Evolutionary conservation across 2,797 vertebrate genomes (phyloP).

Genomic region (Cirrhinus molitorella): DNA sequence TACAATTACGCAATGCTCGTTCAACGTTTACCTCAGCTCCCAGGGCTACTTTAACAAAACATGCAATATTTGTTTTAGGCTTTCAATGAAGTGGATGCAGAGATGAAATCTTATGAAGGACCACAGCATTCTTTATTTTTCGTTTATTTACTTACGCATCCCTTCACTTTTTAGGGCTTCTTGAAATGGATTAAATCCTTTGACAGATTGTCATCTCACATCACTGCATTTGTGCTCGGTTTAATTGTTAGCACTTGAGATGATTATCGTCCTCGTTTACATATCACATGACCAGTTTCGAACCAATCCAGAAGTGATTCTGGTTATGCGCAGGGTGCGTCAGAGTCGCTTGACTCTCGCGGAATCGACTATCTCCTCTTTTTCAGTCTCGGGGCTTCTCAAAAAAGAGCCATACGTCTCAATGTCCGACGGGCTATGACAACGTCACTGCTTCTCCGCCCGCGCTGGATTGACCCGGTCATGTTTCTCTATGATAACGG

Average conservation of each 20-base stretch:
- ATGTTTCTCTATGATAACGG: conserved; percentile 98
- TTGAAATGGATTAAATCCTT: conserved; percentile 54
- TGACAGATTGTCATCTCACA: conserved; percentile 69
- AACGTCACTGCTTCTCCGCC: conserved; percentile 96
- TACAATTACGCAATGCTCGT: background rate
- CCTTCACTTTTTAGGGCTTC: conserved; percentile 33
- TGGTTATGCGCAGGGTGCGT: conserved; percentile 83
- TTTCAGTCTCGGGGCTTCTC: conserved; percentile 84
- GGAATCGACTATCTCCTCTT: conserved; percentile 84
- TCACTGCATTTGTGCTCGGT: conserved; percentile 80
- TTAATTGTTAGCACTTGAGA: conserved; percentile 84
- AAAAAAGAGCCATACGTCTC: conserved; percentile 83
- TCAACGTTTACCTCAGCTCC: background rate
- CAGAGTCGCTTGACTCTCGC: conserved; percentile 85
- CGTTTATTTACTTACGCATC: conserved; percentile 19
- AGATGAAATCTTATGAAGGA: background rate
- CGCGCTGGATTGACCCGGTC: conserved; percentile 98
- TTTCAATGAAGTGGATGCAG: background rate
- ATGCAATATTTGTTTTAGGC: background rate
- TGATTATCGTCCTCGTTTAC: conserved; percentile 89
- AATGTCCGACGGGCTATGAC: conserved; percentile 98
- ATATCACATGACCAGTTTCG: conserved; percentile 89
- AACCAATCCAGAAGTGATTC: conserved; percentile 88
- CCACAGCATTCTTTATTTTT: background rate
- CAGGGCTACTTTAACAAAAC: background rate